A percentile compares a stretch with the other conserved stretches of the same genome.
phyloP scores from a whole-genome alignment of 2,797 vertebrate genomes.

The Lindbergichthys nudifrons region DNA sequence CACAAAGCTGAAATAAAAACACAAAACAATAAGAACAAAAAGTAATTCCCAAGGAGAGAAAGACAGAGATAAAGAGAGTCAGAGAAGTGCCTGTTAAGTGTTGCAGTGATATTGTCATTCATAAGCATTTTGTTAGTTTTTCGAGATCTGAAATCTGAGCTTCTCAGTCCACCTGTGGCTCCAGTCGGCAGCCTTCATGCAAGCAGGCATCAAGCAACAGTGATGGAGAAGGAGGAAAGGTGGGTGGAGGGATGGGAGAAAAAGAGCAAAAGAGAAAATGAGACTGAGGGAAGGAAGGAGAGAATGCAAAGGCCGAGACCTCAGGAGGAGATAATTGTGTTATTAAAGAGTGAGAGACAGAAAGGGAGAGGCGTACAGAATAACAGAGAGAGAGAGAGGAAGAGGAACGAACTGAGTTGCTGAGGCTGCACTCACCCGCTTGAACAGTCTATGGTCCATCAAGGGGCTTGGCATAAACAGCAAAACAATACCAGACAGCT shows the following conservation, averaged over 20 bases:
- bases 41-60: slow-evolving; percentile 66
- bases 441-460: slow-evolving; percentile 99
- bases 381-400: slow-evolving; percentile 78
- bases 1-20: slow-evolving; percentile 61
- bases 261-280: slow-evolving; percentile 51
- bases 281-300: slow-evolving; percentile 53
- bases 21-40: slow-evolving; percentile 45
- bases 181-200: slow-evolving; percentile 96
- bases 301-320: slow-evolving; percentile 74
- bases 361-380: slow-evolving; percentile 52
- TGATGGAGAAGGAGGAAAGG: slow-evolving; percentile 77
- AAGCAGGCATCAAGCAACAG: slow-evolving; percentile 98
- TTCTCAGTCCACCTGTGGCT: slow-evolving; percentile 85
- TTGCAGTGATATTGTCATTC: slow-evolving; percentile 79
- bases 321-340: slow-evolving; percentile 76
- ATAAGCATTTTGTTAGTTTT: slow-evolving; percentile 88
- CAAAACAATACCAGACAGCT: slow-evolving; percentile 99
- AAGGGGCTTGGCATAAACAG: slow-evolving; percentile 98
- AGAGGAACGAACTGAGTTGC: slow-evolving; percentile 88
- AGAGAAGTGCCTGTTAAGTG: slow-evolving; percentile 78
- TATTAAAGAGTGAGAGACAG: slow-evolving; percentile 64
- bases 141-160: slow-evolving; percentile 72
- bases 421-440: slow-evolving; percentile 99
- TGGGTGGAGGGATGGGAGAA: slow-evolving; percentile 53
- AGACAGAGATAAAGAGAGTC: slow-evolving; percentile 69